Conservation (phyloP, 1,140 invertebrate genomes). For the Apocrypta bakeri region DNA sequence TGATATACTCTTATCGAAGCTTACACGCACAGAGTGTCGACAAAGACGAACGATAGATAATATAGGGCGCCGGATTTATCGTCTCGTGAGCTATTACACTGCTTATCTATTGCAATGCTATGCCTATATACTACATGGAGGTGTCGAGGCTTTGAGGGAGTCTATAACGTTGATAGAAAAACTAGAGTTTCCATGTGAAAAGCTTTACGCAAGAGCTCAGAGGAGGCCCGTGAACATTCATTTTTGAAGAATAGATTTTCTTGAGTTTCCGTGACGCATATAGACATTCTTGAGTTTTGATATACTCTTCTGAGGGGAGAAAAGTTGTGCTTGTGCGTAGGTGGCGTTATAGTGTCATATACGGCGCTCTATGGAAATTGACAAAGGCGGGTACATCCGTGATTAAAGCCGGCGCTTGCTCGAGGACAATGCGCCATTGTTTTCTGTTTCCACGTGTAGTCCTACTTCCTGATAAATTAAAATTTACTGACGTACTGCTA, state of each 20-base stretch:
- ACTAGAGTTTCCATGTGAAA: background rate
- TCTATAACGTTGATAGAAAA: background rate
- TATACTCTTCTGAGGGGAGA: too few species aligned
- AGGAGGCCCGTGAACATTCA: background rate
- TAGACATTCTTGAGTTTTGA: too few species aligned
- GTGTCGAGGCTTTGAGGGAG: background rate
- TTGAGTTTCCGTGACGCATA: too few species aligned
- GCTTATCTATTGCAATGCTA: background rate
- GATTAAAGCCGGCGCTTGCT: constrained; percentile 63
- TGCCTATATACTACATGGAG: too few species aligned
- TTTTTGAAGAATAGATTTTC: background rate
- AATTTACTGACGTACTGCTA: constrained; percentile 47
- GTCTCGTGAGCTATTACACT: background rate
- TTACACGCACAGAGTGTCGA: background rate
- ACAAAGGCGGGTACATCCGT: constrained; percentile 66
- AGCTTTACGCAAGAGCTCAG: background rate
- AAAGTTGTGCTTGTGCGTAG: constrained; percentile 45
- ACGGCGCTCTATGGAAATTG: constrained; percentile 63
- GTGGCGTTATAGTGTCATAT: constrained; percentile 51
- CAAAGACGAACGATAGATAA: too few species aligned
- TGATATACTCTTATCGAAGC: too few species aligned
- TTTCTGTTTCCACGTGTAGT: constrained; percentile 59
- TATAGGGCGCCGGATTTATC: background rate
- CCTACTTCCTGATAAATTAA: constrained; percentile 60
- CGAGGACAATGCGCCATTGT: constrained; percentile 64